These are phyloP conservation scores for Eristalis arbustorum DNA, from an alignment of 2,888 invertebrate genomes.

Conservation along the genomic window DNA sequence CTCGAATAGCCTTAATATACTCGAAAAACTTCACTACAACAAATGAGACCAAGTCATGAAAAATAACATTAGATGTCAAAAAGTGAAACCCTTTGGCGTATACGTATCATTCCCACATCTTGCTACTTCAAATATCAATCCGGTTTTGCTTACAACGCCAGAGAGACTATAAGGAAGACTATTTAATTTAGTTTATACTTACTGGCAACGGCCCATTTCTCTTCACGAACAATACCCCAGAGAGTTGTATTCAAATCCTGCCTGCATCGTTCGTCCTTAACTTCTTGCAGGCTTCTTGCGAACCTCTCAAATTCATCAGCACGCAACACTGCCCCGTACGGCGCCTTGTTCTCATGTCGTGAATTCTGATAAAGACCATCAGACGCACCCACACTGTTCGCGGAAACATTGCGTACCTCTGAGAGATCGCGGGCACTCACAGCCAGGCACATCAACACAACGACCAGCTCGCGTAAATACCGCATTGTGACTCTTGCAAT, in stretches of 20 bases:
- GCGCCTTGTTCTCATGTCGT: slow-evolving; percentile 12
- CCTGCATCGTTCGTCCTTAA: slow-evolving; percentile 72
- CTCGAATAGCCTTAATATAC: too few species aligned
- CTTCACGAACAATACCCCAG: slow-evolving; percentile 72
- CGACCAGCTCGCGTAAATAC: slow-evolving; percentile 29
- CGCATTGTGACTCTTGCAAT: slow-evolving; percentile 47
- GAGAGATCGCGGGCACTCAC: slow-evolving; percentile 45
- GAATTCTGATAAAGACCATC: slow-evolving; percentile 1
- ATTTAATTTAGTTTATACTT: slow-evolving; percentile 60
- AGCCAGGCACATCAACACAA: slow-evolving; percentile 34
- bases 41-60: too few species aligned
- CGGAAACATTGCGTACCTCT: slow-evolving; percentile 45
- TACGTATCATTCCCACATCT: slow-evolving; percentile 13
- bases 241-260: slow-evolving; percentile 75
- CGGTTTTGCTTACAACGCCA: not conserved
- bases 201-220: slow-evolving; percentile 76
- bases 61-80: not conserved
- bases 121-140: not conserved
- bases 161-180: not conserved
- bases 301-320: slow-evolving; percentile 72
- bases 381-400: slow-evolving; percentile 48
- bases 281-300: slow-evolving; percentile 71
- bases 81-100: slow-evolving; percentile 3
- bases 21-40: too few species aligned
- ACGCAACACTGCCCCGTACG: slow-evolving; percentile 23